A percentile compares a stretch with the other conserved stretches of the same genome.
Evolutionary conservation across 1,140 invertebrate species (phyloP).

Genomic region (Stegodyphus dumicola): DNA sequence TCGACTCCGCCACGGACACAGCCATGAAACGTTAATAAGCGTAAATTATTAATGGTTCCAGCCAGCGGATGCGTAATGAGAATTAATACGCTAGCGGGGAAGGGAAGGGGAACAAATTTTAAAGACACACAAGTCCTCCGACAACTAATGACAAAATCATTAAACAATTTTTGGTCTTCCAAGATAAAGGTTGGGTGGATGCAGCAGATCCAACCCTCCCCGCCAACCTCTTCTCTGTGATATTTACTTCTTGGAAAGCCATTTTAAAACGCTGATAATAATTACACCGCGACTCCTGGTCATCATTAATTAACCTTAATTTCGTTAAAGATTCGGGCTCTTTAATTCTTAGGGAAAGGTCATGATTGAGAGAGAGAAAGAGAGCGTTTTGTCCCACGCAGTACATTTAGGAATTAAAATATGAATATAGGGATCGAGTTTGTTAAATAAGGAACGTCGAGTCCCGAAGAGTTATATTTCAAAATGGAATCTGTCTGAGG

Average conservation of each 20-base stretch:
- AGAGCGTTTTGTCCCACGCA: not conserved
- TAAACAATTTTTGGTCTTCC: constrained; percentile 30
- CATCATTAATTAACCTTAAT: constrained; percentile 36
- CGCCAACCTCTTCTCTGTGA: not conserved
- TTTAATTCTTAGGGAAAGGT: not conserved
- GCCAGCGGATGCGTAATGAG: constrained; percentile 28
- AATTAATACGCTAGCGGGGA: constrained; percentile 24
- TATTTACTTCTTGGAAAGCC: constrained; percentile 33
- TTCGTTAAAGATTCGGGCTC: not conserved
- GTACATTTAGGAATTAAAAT: too few relatives aligned
- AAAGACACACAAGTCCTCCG: not conserved
- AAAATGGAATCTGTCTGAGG: too few relatives aligned
- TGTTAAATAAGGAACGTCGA: too few relatives aligned
- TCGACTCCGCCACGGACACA: constrained; percentile 24
- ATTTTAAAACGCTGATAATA: constrained; percentile 34
- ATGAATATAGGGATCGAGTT: too few relatives aligned
- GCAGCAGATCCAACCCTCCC: too few relatives aligned
- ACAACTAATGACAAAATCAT: constrained; percentile 54
- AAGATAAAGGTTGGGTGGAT: constrained; percentile 18
- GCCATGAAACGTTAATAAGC: constrained; percentile 50
- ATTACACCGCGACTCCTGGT: constrained; percentile 26
- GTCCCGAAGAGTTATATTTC: too few relatives aligned
- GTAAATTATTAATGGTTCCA: constrained; percentile 34
- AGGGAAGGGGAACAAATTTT: not conserved
- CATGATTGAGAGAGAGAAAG: not conserved